Percentiles rank a stretch among this genome's conserved stretches.
These are phyloP conservation scores for Sphinx pinastri DNA, from an alignment of 2,888 invertebrate genomes.

Conservation along the genomic window DNA sequence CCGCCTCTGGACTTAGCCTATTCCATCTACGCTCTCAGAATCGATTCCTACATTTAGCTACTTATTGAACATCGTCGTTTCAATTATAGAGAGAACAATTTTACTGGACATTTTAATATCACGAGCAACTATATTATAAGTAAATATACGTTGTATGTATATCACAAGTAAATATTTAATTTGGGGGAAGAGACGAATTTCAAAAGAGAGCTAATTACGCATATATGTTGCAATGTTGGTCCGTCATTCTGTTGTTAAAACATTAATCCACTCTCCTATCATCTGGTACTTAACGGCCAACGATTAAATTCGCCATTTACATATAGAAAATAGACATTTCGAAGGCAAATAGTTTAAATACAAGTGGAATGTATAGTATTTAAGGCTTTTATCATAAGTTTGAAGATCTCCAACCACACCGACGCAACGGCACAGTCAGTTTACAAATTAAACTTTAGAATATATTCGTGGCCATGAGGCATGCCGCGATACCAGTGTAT, in stretches of 20 bases:
- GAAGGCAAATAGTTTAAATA: conserved; percentile 75
- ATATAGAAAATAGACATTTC: conserved; percentile 68
- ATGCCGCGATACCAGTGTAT: conserved; percentile 1
- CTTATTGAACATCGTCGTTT: conserved; percentile 8
- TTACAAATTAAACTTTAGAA: conserved; percentile 34
- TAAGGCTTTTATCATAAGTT: conserved; percentile 80
- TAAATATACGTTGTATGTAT: conserved; percentile 38
- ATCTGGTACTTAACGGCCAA: conserved; percentile 40
- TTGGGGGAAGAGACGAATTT: conserved; percentile 41
- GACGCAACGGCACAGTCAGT: conserved; percentile 41
- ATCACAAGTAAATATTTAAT: conserved; percentile 44
- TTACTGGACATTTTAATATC: conserved; percentile 27
- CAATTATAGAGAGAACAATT: conserved; percentile 20
- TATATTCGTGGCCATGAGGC: conserved; percentile 1
- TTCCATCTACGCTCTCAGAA: neutral
- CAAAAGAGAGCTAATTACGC: conserved; percentile 66
- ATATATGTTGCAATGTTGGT: conserved; percentile 62
- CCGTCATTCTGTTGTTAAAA: conserved; percentile 60
- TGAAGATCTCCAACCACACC: conserved; percentile 54
- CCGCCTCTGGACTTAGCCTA: neutral
- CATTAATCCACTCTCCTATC: conserved; percentile 45
- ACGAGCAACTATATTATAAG: conserved; percentile 33
- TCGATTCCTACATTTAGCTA: conserved; percentile 8
- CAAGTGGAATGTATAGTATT: conserved; percentile 79
- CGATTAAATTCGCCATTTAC: conserved; percentile 48